Evolutionary conservation across 2,113 vertebrate species (phyloP), one percentile per base, ranked within the genome.

Genomic region (Pyxicephalus adspersus): DNA sequence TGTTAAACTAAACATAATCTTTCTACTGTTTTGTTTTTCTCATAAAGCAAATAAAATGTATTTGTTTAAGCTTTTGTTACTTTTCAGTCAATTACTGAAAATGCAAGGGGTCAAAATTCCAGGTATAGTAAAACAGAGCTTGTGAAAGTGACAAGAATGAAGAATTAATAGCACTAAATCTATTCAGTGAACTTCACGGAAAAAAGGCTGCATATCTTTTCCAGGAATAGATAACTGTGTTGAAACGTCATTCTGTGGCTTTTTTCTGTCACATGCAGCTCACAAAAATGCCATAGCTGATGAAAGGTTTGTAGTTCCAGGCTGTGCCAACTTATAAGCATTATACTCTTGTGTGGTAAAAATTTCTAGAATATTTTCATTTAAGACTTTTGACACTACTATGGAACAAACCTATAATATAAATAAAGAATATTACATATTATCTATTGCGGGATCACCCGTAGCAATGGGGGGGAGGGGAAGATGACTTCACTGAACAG

Each of bases 171-270:
- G 89, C 85, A 71, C 75, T 57, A 84, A 1, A 73, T 86, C 68
- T 87, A 86, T 84, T 90, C 64, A 86, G 87, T 84, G 87, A 89
- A 89, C 87, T 94, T 93, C 91, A 88, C 90, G 92, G 92, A 95
- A 95, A 89, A n/a, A 86, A 87, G 84, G 83, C 86, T 82, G 84
- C 83, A 88, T 86, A 86, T 92, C 86, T 91, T 92, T 95, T 94
- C 93, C 92, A 94, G 93, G 92, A 93, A 94, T 89, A 91, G 91
- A 88, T 89, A 88, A 90, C 87, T 87, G 87, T 87, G 83, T 87
- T 86, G 90, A 92, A 94, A 91, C 90, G 86, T 92, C 89, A 92
- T 93, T 95, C 89, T 93, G 91, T 94, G 91, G 91, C 87, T 92
- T 91, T 88, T 83, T 85, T 88, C 90, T 84, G 90, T 93, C 90